Evolutionary conservation across 2,113 vertebrate genomes (phyloP), one percentile per base, ranked within the genome.

Genomic region (Catharus bicknelli): DNA sequence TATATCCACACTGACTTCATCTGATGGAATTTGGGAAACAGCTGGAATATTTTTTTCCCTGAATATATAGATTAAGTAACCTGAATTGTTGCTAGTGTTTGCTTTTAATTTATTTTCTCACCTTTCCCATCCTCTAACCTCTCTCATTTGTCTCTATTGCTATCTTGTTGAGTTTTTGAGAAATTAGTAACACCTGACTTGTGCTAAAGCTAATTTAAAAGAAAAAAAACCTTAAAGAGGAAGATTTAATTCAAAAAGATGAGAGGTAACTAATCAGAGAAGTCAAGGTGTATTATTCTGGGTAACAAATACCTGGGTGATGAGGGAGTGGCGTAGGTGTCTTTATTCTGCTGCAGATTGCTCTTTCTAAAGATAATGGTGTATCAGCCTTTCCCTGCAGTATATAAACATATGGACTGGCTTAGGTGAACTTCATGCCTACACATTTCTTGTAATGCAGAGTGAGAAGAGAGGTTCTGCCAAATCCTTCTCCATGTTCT

Each of bases 361-460:
- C 22, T 67, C n/a, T 67, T 78, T 74, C 40, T 55, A 10, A 51
- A 30, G 61, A 7, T 36, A 59, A 4, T 48, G 42, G 11, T 83
- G 9, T 27, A 11, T n/a, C 53, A 47, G 48, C 47, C 43, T 72
- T 79, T 70, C 25, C 55, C 34, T 68, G 34, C 54, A 51, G 22
- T 36, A 22, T 19, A 18, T 45, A n/a, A 26, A 32, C 29, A 47
- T 23, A 27, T 77, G 21, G 29, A 13, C 16, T 66, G 36, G 21
- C 30, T 20, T 54, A 7, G 32, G 11, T 45, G 55, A 13, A 48
- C 12, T 73, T 66, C 10, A 23, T 0, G 2, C 50, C 58, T 43
- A 1, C 4, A 0, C 27, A 20, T 32, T 63, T 50, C 47, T 78
- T 4, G 0, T 50, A 11, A 8, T 20, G 19, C 34, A 50, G 25